Conservation (phyloP, 1,140 invertebrate species). For the Eueides isabella region DNA sequence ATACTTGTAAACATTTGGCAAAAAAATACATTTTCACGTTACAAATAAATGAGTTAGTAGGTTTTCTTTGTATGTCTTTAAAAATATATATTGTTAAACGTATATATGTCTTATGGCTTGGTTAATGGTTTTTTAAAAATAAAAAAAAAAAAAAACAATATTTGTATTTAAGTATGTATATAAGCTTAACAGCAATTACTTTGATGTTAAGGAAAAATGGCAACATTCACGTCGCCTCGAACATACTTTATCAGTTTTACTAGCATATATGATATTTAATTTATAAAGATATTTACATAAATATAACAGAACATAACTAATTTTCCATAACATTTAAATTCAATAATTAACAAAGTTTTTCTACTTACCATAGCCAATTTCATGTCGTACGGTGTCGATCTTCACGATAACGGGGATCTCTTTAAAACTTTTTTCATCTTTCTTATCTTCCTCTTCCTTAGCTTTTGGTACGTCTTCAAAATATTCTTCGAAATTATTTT, state of each 20-base stretch:
- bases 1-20: background rate
- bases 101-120: too few relatives aligned
- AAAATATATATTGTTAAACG: too few relatives aligned
- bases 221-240: background rate
- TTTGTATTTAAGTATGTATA: too few relatives aligned
- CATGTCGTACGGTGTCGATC: constrained; percentile 66
- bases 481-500: constrained; percentile 69
- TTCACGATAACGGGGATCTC: constrained; percentile 73
- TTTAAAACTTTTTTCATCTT: constrained; percentile 51
- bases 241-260: background rate
- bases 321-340: background rate
- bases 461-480: constrained; percentile 52
- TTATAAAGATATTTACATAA: background rate
- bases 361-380: constrained; percentile 75
- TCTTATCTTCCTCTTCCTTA: constrained; percentile 44
- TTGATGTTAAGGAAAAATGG: background rate
- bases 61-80: too few relatives aligned
- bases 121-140: too few relatives aligned
- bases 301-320: background rate
- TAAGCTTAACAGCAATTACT: too few relatives aligned
- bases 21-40: too few relatives aligned
- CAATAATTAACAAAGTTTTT: background rate
- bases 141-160: too few relatives aligned
- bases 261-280: background rate
- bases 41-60: too few relatives aligned